These are phyloP conservation scores for Burhinus bistriatus DNA, from an alignment of 2,113 vertebrate genomes.

Conservation along the genomic window DNA sequence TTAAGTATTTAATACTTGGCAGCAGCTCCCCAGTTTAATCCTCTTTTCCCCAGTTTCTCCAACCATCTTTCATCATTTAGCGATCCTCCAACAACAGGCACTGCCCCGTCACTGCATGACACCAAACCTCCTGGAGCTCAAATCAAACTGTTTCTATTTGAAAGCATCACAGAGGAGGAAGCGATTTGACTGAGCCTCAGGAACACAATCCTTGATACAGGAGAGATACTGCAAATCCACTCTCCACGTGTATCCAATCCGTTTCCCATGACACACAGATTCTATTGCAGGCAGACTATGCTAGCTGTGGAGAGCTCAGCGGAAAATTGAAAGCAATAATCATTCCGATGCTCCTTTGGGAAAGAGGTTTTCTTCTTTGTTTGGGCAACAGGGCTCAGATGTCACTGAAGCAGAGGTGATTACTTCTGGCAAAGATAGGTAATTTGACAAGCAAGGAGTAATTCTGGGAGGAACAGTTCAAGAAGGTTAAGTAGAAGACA, in stretches of 20 bases:
- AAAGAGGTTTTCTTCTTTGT: not conserved
- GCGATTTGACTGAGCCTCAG: not conserved
- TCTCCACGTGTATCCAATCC: not conserved
- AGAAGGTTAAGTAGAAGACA: not conserved
- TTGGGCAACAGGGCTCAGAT: not conserved
- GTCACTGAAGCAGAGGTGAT: not conserved
- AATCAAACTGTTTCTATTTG: not conserved
- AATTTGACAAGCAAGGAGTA: not conserved
- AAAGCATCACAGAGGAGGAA: not conserved
- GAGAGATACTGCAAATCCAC: not conserved
- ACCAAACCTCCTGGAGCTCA: not conserved
- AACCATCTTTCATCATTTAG: not conserved
- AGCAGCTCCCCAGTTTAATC: constrained; percentile 36
- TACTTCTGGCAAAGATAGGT: not conserved
- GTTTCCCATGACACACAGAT: not conserved
- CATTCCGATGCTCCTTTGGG: not conserved
- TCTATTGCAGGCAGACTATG: not conserved
- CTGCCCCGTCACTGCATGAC: not conserved
- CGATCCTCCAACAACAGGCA: not conserved
- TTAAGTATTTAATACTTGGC: constrained; percentile 4
- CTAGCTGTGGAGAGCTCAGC: not conserved
- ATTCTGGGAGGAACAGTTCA: not conserved
- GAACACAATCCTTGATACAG: not conserved
- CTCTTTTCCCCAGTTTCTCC: constrained; percentile 24
- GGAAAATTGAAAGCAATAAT: not conserved